Evolutionary conservation across 2,888 invertebrate species (phyloP).

Genomic region (Hesperia comma): DNA sequence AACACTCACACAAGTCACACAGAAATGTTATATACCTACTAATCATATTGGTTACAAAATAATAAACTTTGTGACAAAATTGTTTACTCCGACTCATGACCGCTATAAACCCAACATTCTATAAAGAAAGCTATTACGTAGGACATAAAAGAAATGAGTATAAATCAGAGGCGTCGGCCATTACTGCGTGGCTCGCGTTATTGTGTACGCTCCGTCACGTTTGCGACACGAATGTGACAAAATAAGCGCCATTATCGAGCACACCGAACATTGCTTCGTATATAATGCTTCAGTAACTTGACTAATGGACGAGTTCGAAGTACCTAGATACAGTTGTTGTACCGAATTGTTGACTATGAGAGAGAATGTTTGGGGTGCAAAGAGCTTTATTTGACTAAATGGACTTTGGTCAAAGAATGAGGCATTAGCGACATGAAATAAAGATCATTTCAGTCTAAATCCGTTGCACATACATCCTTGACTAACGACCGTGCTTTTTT

Average conservation of each 20-base stretch:
- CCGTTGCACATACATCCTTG: too few species aligned
- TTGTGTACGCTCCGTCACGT: constrained; percentile 74
- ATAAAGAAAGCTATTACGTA: constrained; percentile 73
- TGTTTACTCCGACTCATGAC: constrained; percentile 58
- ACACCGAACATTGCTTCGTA: constrained; percentile 42
- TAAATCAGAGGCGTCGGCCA: constrained; percentile 78
- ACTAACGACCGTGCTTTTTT: too few species aligned
- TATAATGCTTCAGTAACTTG: constrained; percentile 1
- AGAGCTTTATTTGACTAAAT: too few species aligned
- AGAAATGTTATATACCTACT: neutral
- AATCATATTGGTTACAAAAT: constrained; percentile 51
- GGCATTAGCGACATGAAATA: too few species aligned
- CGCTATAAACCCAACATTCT: constrained; percentile 63
- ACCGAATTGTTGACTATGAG: too few species aligned
- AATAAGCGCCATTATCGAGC: constrained; percentile 70
- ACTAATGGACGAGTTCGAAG: neutral
- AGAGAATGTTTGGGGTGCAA: too few species aligned
- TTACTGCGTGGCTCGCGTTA: constrained; percentile 71
- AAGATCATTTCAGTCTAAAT: too few species aligned
- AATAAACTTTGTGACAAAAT: constrained; percentile 38
- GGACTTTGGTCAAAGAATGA: too few species aligned
- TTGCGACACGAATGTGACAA: constrained; percentile 73
- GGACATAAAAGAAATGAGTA: constrained; percentile 80
- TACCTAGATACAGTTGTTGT: neutral
- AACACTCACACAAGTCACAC: too few species aligned